These are phyloP conservation scores for Fissipunctia ypsillon DNA, from an alignment of 2,888 invertebrate genomes.

Conservation along the genomic window DNA sequence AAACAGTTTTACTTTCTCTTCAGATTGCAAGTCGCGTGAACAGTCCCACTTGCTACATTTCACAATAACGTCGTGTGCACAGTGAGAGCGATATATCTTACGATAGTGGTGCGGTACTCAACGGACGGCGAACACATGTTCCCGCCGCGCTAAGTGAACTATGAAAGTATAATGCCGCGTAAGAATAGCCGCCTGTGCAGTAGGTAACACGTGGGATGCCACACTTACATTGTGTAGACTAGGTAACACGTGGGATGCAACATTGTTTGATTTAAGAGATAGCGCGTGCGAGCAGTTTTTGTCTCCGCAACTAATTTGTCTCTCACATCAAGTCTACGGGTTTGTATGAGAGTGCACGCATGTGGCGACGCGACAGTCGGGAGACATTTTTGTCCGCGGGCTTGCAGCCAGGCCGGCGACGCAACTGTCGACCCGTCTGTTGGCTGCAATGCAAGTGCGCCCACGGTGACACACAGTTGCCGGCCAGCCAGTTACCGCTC, in stretches of 20 bases:
- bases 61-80: not conserved
- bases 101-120: slow-evolving; percentile 29
- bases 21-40: not conserved
- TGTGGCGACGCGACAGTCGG: no score
- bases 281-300: no score
- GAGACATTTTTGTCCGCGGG: no score
- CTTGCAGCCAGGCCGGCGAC: no score
- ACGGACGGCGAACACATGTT: slow-evolving; percentile 50
- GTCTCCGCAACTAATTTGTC: no score
- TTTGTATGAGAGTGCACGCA: no score
- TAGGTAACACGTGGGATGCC: not conserved
- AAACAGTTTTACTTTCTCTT: not conserved
- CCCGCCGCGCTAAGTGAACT: slow-evolving; percentile 55
- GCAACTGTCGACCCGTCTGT: no score
- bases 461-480: no score
- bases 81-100: slow-evolving; percentile 4
- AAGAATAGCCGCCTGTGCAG: slow-evolving; percentile 29
- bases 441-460: no score
- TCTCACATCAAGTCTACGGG: no score
- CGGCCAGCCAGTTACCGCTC: no score
- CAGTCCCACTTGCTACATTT: not conserved
- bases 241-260: not conserved
- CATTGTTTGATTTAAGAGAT: slow-evolving; percentile 16
- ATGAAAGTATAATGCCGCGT: slow-evolving; percentile 59
- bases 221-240: slow-evolving; percentile 13